These are phyloP conservation scores for Micromys minutus DNA, from an alignment of 2,113 vertebrate species.

Conservation along the genomic window DNA sequence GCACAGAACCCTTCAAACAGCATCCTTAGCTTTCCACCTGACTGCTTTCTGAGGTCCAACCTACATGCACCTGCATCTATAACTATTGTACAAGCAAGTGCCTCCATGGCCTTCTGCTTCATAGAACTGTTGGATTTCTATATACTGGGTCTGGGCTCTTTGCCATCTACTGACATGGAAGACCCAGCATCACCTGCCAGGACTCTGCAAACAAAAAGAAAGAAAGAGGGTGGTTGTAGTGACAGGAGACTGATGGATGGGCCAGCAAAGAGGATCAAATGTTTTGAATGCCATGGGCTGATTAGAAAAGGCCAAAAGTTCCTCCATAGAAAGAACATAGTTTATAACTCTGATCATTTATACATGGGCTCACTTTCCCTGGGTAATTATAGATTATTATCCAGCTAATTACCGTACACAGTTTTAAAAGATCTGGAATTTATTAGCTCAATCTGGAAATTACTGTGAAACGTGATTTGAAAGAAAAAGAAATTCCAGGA, in stretches of 20 bases:
- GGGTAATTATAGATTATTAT: constrained; percentile 82
- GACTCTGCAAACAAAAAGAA: constrained; percentile 8
- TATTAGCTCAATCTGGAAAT: constrained; percentile 76
- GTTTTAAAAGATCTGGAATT: constrained; percentile 78
- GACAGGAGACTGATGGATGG: neutral
- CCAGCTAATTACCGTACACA: constrained; percentile 76
- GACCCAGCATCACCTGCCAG: neutral
- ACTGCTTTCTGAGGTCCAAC: neutral
- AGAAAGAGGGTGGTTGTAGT: neutral
- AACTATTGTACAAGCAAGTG: neutral
- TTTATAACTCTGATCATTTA: constrained; percentile 72
- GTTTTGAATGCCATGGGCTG: neutral
- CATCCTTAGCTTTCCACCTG: neutral
- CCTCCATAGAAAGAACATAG: constrained; percentile 44
- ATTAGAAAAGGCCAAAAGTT: constrained; percentile 58
- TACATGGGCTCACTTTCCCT: constrained; percentile 60
- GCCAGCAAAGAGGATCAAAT: neutral
- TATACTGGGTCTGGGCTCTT: neutral
- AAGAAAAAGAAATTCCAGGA: constrained; percentile 67
- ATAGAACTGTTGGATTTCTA: neutral
- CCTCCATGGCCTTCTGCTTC: neutral
- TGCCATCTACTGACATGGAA: neutral
- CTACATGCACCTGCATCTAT: neutral
- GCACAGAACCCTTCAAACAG: neutral
- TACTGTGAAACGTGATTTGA: constrained; percentile 71